Base-by-base conservation (phyloP, 2,797 vertebrate genomes). In the Astyanax mexicanus region DNA sequence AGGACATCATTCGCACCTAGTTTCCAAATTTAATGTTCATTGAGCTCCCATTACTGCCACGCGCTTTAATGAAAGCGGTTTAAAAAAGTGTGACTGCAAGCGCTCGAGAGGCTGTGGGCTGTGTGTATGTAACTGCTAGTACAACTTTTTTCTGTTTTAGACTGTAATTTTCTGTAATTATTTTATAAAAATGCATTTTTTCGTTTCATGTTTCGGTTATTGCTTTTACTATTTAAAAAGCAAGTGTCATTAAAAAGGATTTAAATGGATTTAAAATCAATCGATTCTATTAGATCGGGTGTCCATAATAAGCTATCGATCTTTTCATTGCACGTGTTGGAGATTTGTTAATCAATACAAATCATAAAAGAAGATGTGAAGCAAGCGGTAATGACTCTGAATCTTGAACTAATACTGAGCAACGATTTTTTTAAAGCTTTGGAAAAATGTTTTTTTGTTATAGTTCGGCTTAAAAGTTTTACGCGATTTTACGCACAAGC, bases 1-100 rank as follows among this genome's bases (percentile, higher is more conserved):
- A 77, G 61, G 52, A 44, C 72, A 66, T 79, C 67, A 65, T 83
- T 72, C 79, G 66, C 75, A 83, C 77, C 35, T 73, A 45, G 79
- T 61, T 73, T 74, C 77, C 68, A 75, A 40, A 75, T 69, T 44
- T 37, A 79, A 79, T 67, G 62, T 61, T 61, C 65, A 75, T 83
- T 75, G 32, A 65, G 23, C 32, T 52, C 72, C 51, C 35, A 25
- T 67, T 68, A 62, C 52, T 51, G 55, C 45, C 11, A 57, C 57
- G 29, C 29, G 44, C 45, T 21, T 37, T 27, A 55, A 32, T 32
- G 29, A n/a, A 52, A 6, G 19, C 29, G n/a, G n/a, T n/a, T n/a
- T n/a, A n/a, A n/a, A n/a, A n/a, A n/a, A n/a, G n/a, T n/a, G n/a
- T n/a, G n/a, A n/a, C n/a, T n/a, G n/a, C 29, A 32, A 29, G 29